These are phyloP conservation scores for Theristicus caerulescens DNA, from an alignment of 2,113 vertebrate species.

Conservation along the genomic window DNA sequence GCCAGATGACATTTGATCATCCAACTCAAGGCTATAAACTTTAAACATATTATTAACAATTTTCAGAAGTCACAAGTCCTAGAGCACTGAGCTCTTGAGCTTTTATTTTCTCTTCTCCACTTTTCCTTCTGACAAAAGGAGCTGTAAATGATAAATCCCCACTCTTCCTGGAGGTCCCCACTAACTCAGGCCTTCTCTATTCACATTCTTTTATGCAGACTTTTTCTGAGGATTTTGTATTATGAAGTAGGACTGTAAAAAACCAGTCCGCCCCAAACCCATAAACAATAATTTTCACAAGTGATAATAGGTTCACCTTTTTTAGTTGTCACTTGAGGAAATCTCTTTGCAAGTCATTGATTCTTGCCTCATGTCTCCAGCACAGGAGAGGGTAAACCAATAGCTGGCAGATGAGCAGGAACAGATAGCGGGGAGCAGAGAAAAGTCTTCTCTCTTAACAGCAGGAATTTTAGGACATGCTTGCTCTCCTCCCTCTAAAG, in stretches of 20 bases:
- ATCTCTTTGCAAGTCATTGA: background rate
- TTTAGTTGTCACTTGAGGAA: background rate
- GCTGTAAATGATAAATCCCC: background rate
- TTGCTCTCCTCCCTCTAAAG: background rate
- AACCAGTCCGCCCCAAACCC: background rate
- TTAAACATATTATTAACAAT: background rate
- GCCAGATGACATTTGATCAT: background rate
- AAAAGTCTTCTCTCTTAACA: background rate
- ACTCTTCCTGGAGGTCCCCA: background rate
- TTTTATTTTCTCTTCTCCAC: background rate
- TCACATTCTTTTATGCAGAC: background rate
- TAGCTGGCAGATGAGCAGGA: background rate
- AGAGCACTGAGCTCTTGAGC: background rate
- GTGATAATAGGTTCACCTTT: background rate
- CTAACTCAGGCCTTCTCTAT: background rate
- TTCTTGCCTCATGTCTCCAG: background rate
- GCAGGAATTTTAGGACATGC: background rate
- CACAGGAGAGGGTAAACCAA: background rate
- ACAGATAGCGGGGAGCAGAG: background rate
- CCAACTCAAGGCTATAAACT: background rate
- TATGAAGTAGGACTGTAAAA: background rate
- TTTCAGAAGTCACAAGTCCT: background rate
- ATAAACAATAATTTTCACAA: background rate
- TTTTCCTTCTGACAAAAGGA: background rate
- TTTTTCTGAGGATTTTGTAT: background rate